Base-by-base conservation (phyloP, 2,113 vertebrate genomes). In the Peromyscus polionotus region DNA sequence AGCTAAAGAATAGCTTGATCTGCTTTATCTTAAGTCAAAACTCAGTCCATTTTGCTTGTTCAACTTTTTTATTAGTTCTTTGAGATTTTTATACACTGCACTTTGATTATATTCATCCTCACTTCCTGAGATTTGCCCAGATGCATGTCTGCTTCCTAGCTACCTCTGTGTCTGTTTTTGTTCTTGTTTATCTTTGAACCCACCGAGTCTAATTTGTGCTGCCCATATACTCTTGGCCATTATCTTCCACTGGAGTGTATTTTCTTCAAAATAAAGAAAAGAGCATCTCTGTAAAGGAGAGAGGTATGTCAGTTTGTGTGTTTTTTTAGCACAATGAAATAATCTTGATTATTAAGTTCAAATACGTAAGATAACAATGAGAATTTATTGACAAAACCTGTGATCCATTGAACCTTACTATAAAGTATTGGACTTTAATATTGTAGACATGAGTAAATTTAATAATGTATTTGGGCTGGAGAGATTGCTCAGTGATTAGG, bases 251-350 rank as follows among this genome's bases (percentile, higher is more conserved):
- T 42, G 39, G 22, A 42, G 10, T 42, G 10, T 13, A 11, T 4
- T 42, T 75, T 42, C 28, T 77, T 31, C 20, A 33, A 77, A 51
- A 33, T 8, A 31, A 36, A 68, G 89, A 68, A 96, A 97, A 90
- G 31, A 73, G 16, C 14, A 0, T 76, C 51, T 83, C n/a, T 65
- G 3, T 61, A 54, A 95, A 79, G 72, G 51, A 92, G 4, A 48
- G 20, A 45, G n/a, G 36, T 13, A 36, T 39, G 11, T 42, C n/a
- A 26, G 7, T 72, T 67, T 93, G 36, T n/a, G 79, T 42, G 51
- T 51, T 51, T 79, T 85, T 70, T 86, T 65, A 70, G 5, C 8
- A 89, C 12, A 67, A 20, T 59, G 45, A 22, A 70, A 72, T 77
- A 83, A 65, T 61, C 22, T 33, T 63, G 13, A 63, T 75, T 16